phyloP scores from a whole-genome alignment of 1,140 invertebrate species.

The Parasteatoda tepidariorum region DNA sequence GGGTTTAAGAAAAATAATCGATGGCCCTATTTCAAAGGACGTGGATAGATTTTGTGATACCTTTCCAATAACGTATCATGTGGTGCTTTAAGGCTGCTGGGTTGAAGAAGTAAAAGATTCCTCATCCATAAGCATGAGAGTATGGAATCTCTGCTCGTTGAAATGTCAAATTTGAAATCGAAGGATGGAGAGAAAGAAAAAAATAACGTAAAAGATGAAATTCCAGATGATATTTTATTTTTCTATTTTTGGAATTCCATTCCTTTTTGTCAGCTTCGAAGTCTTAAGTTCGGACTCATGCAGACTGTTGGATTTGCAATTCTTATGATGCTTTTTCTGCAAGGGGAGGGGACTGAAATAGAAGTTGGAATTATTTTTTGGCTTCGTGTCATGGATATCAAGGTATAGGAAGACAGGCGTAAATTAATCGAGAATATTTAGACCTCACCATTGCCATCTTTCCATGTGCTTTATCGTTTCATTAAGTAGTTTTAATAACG shows the following conservation, averaged over 20 bases:
- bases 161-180: conserved; percentile 46
- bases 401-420: too few species aligned
- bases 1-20: not conserved
- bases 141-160: conserved; percentile 39
- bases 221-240: not conserved
- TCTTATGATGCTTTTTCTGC: not conserved
- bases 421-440: too few species aligned
- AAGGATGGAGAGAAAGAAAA: not conserved
- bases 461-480: too few species aligned
- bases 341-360: not conserved
- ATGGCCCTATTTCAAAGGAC: not conserved
- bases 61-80: conserved; percentile 13
- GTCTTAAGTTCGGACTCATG: not conserved
- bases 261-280: not conserved
- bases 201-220: conserved; percentile 11
- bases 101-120: not conserved
- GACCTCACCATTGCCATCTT: too few species aligned
- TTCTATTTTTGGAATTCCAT: not conserved
- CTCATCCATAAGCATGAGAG: conserved; percentile 37
- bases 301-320: conserved; percentile 32
- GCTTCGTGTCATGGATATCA: not conserved
- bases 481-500: too few species aligned
- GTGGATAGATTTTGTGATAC: conserved; percentile 39
- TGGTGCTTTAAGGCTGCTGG: not conserved
- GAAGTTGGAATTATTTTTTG: not conserved